A percentile compares a stretch with the other conserved stretches of the same genome.
phyloP scores from a whole-genome alignment of 2,888 invertebrate species.

The Cerastoderma edule region DNA sequence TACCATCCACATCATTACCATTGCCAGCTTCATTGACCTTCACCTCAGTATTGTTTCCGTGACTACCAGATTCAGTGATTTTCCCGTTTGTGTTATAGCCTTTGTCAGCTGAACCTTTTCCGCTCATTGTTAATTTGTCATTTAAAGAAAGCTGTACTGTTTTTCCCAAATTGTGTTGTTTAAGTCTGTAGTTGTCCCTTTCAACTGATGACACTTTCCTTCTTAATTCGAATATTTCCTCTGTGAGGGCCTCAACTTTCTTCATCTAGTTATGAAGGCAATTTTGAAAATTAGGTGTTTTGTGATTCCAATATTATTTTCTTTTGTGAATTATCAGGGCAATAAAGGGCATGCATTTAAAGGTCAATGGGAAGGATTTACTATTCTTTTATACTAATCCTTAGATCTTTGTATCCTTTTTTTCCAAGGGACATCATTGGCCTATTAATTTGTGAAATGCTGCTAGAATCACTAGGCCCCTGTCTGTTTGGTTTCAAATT shows the following conservation, averaged over 20 bases:
- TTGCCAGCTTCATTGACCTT: neutral
- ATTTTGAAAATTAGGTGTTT: neutral
- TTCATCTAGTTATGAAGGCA: conserved; percentile 55
- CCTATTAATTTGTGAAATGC: no score
- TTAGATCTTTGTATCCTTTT: no score
- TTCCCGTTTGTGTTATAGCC: neutral
- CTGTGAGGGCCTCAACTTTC: conserved; percentile 68
- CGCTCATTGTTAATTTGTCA: neutral
- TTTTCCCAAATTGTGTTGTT: conserved; percentile 27
- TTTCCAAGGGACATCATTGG: no score
- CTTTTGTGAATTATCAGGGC: no score
- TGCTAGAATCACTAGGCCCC: no score
- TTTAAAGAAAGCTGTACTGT: neutral
- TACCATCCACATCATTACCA: neutral
- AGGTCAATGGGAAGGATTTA: no score
- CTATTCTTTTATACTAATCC: no score
- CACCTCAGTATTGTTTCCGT: neutral
- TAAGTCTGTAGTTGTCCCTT: conserved; percentile 60
- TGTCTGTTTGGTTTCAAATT: no score
- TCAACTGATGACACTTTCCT: conserved; percentile 61
- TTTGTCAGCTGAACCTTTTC: no score
- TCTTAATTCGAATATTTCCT: conserved; percentile 64
- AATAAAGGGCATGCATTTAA: no score
- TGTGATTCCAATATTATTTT: no score
- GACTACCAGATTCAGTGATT: neutral